phyloP scores from a whole-genome alignment of 2,888 invertebrate genomes.

The Amiota mariae region DNA sequence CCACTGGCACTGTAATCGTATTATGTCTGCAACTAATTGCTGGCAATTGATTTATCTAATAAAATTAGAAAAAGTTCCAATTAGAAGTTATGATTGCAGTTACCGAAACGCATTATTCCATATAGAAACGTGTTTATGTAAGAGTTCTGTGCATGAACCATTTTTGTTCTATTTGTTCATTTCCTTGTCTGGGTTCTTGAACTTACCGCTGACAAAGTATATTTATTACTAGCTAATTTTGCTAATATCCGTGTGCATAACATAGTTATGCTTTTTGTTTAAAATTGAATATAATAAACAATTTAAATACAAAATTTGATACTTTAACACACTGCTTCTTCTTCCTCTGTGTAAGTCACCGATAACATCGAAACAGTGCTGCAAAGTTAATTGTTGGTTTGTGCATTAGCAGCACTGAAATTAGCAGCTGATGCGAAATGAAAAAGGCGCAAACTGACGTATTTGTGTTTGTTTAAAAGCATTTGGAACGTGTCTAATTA shows the following conservation, averaged over 20 bases:
- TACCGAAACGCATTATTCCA: neutral
- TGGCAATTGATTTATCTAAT: constrained; percentile 38
- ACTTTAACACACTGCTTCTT: neutral
- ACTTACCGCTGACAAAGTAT: constrained; percentile 53
- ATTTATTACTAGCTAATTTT: constrained; percentile 45
- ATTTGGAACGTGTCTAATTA: neutral
- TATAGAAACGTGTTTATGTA: constrained; percentile 62
- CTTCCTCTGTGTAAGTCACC: neutral
- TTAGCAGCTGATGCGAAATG: neutral
- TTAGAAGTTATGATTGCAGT: neutral
- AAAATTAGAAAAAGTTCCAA: constrained; percentile 26
- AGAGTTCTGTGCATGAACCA: constrained; percentile 46
- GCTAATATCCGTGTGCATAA: constrained; percentile 55
- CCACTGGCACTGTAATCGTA: constrained; percentile 11
- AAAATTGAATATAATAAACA: constrained; percentile 18
- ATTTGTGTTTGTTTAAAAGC: neutral
- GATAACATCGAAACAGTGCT: neutral
- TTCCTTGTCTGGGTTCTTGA: too few relatives aligned
- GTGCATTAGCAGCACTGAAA: neutral
- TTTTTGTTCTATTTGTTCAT: neutral
- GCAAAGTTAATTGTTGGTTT: neutral
- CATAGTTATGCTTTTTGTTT: constrained; percentile 50
- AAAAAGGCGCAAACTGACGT: constrained; percentile 7
- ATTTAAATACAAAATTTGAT: constrained; percentile 15
- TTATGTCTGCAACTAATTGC: constrained; percentile 39